Percentiles rank a stretch among this genome's conserved stretches.
phyloP scores from a whole-genome alignment of 2,113 vertebrate genomes.

The Silurus glanis region DNA sequence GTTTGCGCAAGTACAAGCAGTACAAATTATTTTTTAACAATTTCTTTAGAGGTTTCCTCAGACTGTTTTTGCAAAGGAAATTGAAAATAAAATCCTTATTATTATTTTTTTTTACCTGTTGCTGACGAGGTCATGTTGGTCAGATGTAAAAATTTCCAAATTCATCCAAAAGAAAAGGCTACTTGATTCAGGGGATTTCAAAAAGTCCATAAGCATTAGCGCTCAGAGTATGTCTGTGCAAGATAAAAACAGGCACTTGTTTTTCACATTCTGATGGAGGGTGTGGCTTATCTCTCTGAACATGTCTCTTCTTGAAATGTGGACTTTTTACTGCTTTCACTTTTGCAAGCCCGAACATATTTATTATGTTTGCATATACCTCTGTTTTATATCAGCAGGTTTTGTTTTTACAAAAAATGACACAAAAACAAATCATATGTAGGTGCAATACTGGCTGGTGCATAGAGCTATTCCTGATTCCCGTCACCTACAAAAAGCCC shows the following conservation, averaged over 20 bases:
- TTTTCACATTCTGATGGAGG: not conserved
- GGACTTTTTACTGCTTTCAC: too few species aligned
- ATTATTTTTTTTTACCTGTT: not conserved
- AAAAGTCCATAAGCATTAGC: too few species aligned
- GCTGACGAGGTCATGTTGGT: not conserved
- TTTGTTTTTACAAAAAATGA: too few species aligned
- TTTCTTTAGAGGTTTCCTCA: not conserved
- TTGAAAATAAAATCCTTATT: not conserved
- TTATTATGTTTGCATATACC: too few species aligned
- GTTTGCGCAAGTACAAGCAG: not conserved
- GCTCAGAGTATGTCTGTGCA: not conserved
- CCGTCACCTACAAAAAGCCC: too few species aligned
- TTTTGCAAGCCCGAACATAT: not conserved
- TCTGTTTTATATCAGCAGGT: too few species aligned
- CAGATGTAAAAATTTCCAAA: not conserved
- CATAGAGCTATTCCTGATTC: too few species aligned
- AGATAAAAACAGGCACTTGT: not conserved
- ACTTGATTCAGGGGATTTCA: not conserved
- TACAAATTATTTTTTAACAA: too few species aligned
- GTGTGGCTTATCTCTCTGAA: not conserved
- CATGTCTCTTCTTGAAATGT: not conserved
- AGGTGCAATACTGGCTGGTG: too few species aligned
- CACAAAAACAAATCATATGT: too few species aligned
- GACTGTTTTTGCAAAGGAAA: not conserved
- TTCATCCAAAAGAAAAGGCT: not conserved